Percentiles rank a stretch among this genome's conserved stretches.
phyloP scores from a whole-genome alignment of 2,888 invertebrate genomes.

The Caenorhabditis imperialis region DNA sequence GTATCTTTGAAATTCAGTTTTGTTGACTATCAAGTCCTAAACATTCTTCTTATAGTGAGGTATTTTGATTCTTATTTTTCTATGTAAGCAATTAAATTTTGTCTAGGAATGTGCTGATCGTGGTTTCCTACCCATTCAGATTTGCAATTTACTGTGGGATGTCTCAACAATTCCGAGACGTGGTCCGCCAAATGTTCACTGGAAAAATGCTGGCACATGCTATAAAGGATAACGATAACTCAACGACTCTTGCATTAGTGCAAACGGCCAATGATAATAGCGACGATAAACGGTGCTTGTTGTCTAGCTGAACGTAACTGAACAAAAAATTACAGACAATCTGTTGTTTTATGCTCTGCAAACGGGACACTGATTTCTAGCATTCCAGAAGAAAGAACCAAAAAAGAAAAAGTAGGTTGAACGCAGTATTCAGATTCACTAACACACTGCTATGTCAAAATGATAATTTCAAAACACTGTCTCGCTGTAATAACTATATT shows the following conservation, averaged over 20 bases:
- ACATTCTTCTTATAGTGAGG: slow-evolving; percentile 73
- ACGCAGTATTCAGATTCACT: no score
- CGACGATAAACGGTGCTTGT: slow-evolving; percentile 54
- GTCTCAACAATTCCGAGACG: slow-evolving; percentile 76
- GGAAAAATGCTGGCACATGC: slow-evolving; percentile 58
- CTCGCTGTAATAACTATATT: slow-evolving; percentile 32
- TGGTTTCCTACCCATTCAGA: slow-evolving; percentile 89
- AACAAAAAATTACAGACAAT: slow-evolving; percentile 30
- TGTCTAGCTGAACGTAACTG: background rate
- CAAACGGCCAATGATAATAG: slow-evolving; percentile 52
- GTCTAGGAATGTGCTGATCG: slow-evolving; percentile 88
- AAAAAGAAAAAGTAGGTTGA: slow-evolving; percentile 54
- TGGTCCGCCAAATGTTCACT: slow-evolving; percentile 67
- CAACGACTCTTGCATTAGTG: slow-evolving; percentile 59
- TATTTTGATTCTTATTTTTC: slow-evolving; percentile 20
- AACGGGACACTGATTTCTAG: slow-evolving; percentile 52
- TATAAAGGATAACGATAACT: slow-evolving; percentile 62
- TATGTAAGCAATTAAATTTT: background rate
- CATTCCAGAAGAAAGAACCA: slow-evolving; percentile 34
- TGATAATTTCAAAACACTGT: no score
- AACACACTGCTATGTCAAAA: no score
- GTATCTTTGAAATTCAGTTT: slow-evolving; percentile 68
- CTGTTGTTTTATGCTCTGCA: slow-evolving; percentile 47
- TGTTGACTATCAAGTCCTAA: slow-evolving; percentile 71
- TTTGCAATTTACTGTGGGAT: slow-evolving; percentile 90